Evolutionary conservation across 2,113 vertebrate genomes (phyloP).

Genomic region (Podarcis muralis): DNA sequence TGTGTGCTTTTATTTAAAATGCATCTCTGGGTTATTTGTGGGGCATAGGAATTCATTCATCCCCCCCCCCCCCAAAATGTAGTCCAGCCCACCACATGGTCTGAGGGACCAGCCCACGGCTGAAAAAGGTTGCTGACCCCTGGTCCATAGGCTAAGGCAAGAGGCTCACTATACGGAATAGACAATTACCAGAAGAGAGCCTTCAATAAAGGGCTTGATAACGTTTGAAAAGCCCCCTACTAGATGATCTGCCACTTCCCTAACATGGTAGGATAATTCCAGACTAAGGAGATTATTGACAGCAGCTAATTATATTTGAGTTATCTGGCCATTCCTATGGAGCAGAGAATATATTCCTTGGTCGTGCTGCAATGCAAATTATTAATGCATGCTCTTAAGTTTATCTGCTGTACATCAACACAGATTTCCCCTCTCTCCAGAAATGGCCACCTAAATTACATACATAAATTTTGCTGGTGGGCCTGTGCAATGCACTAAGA

Average conservation of each 20-base stretch:
- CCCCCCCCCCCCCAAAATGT: too few relatives aligned
- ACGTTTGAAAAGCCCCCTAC: not conserved
- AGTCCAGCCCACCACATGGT: too few relatives aligned
- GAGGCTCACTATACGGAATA: not conserved
- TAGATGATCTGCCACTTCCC: not conserved
- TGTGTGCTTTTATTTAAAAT: too few relatives aligned
- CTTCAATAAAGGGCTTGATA: not conserved
- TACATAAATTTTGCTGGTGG: not conserved
- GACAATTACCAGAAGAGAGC: not conserved
- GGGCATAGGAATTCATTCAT: too few relatives aligned
- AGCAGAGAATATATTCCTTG: not conserved
- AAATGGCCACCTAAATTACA: not conserved
- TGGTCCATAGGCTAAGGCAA: not conserved
- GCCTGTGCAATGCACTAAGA: not conserved
- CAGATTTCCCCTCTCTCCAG: not conserved
- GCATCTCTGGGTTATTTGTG: too few relatives aligned
- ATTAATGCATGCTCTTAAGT: constrained; percentile 7
- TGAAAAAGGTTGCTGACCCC: too few relatives aligned
- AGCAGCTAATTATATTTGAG: constrained; percentile 4
- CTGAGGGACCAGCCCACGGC: too few relatives aligned
- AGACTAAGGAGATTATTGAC: constrained; percentile 7
- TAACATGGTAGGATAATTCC: not conserved
- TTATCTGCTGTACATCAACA: not conserved
- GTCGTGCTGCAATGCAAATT: not conserved
- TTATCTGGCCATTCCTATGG: not conserved